Evolutionary conservation across 2,113 vertebrate species (phyloP), one percentile per base, ranked within the genome.

Genomic region (Muntiacus muntjak): DNA sequence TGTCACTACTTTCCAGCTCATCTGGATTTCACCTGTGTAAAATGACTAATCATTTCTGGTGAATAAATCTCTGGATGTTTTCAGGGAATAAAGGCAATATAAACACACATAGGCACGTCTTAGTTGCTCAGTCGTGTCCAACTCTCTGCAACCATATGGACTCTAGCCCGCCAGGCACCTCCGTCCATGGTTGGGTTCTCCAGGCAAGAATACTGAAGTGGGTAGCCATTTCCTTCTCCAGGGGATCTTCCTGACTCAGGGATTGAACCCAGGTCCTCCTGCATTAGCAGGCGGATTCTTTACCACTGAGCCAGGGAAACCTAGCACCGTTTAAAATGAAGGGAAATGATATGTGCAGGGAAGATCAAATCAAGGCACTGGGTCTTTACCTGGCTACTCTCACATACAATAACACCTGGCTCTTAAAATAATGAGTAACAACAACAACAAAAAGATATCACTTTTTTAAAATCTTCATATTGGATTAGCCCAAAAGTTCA

Each of bases 371-470:
- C 26, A n/a, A 92, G 52, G 28, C 33, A 36, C 13, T n/a, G 16
- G 16, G 28, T 67, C 43, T 88, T 64, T 55, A 82, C 12, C 45
- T 91, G 26, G 28, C 23, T 91, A 14, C 40, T 85, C 5, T n/a
- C 71, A 28, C 9, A 16, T 45, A 30, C 1, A 36, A 16, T 9
- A 82, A 94, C 89, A 55, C 17, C 47, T 95, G 55, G 16, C 15
- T 15, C 91, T 86, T 94, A n/a, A 84, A 97, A 74, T 64, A 79
- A 84, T 47, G 23, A 94, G 45, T 54, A 90, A 83, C 13, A 96
- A 71, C 25, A 67, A 25, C 12, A 40, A 26, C 17, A 60, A 30
- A 52, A 30, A 78, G n/a, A 23, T 78, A 89, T 67, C 67, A 67
- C 71, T 43, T 76, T 43, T 26, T 0, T 15, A 43, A 76, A 43